A percentile compares a stretch with the other conserved stretches of the same genome.
Evolutionary conservation across 1,140 invertebrate species (phyloP).

Genomic region (Drosophila bifasciata): DNA sequence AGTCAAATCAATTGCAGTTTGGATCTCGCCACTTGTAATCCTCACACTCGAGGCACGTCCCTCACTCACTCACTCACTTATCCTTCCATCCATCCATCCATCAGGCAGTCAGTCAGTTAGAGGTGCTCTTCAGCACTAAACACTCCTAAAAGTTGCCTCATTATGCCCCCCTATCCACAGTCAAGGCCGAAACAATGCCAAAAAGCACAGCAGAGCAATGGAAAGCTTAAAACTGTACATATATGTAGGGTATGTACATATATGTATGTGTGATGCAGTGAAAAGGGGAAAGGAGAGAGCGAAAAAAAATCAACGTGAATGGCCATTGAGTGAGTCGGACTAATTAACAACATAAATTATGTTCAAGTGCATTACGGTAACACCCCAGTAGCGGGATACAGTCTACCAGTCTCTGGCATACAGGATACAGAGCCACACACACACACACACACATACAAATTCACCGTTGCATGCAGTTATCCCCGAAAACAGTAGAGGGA

Average conservation of each 20-base stretch:
- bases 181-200: conserved; percentile 37
- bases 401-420: conserved; percentile 9
- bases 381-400: conserved; percentile 38
- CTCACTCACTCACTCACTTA: too few relatives aligned
- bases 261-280: background rate
- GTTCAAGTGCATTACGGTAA: conserved; percentile 75
- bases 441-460: conserved; percentile 29
- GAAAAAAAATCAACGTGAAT: conserved; percentile 60
- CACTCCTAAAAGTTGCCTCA: conserved; percentile 38
- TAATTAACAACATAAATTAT: conserved; percentile 82
- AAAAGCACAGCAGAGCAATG: conserved; percentile 9
- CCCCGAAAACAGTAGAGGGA: conserved; percentile 15
- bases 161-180: conserved; percentile 3
- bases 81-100: too few relatives aligned
- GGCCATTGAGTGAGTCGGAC: conserved; percentile 57
- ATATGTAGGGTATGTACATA: background rate
- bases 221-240: background rate
- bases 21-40: conserved; percentile 28
- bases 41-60: conserved; percentile 34
- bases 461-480: conserved; percentile 48
- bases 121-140: conserved; percentile 8
- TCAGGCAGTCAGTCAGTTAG: too few relatives aligned
- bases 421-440: conserved; percentile 8
- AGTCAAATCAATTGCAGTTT: conserved; percentile 15
- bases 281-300: too few relatives aligned